Evolutionary conservation across 2,888 invertebrate species (phyloP), one percentile per base, ranked within the genome.

Genomic region (Cheilosia vulpina): DNA sequence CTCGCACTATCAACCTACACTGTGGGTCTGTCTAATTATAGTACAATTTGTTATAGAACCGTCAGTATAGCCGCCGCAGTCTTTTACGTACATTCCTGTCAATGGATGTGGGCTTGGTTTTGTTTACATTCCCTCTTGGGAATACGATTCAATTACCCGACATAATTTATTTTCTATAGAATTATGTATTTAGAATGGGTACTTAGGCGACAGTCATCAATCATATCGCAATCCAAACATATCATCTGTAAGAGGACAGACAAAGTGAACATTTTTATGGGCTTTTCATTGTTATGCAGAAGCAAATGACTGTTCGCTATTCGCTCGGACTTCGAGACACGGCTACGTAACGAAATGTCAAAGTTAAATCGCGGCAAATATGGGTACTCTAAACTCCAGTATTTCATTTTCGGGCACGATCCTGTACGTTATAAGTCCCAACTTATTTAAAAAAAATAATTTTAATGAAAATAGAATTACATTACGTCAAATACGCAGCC

Each of bases 191-290:
- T 45, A 31, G 58, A 73, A 72, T 21, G 58, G 38, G 58, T 24
- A 71, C 41, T 17, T 9, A 19, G 47, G 17, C 3, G 47, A 52
- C 21, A 13, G 34, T 57, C 45, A 76, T 76, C 65, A 75, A 76
- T 76, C 76, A 68, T 58, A 43, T 17, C 13, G n/a, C 50, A 58
- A 47, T 47, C 19, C 65, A 66, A 66, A 75, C 57, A 68, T 55
- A 55, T 66, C 50, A 52, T 27, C 27, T 47, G 5, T 17, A 9
- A 24, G 50, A 24, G 31, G 62, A 47, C 50, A 21, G 31, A 27
- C 11, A 53, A 31, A 41, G 66, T 53, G 53, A 27, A 27, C 21
- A 41, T n/a, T 38, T 31, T 31, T 31, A 9, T 27, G 27, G 6
- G 6, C 27, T 53, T 41, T 66, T 17, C 11, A 5, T 34, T 50